Base-by-base conservation (phyloP, 2,888 invertebrate species). In the Uropetala carovei region DNA sequence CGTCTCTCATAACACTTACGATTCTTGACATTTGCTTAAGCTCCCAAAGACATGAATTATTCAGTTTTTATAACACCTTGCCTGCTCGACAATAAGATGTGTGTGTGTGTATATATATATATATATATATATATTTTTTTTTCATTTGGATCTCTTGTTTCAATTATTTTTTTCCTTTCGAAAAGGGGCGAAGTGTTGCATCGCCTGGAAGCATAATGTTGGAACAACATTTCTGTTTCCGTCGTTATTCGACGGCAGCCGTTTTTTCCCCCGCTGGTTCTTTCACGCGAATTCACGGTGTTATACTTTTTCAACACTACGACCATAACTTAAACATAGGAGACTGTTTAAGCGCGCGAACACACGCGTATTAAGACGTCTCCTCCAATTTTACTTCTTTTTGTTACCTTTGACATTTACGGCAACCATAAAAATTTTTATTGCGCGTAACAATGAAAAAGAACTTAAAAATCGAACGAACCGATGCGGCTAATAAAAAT, bases 1-100 rank as follows among this genome's bases (percentile, higher is more conserved):
- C 89, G 89, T 89, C 89, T 89, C 89, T 89, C 64, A 89, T 89
- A 89, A 89, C 89, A 89, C 89, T 89, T 64, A 89, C 89, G 64
- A 64, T 43, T 64, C 89, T 60, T 64, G 89, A 64, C 89, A 89
- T 89, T 89, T 89, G 89, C 68, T 89, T 89, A 89, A 89, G 89
- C 89, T 89, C n/a, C 64, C 86, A 27, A 89, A 89, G n/a, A 43
- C 43, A 89, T 89, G 89, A 89, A 89, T 89, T 64, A 89, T 89
- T 89, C 89, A 89, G 43, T 64, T 89, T 83, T 64, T 68, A 43
- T 43, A 75, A 75, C 75, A 75, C 75, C 75, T 75, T 43, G 43
- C 1, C 75, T 75, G 22, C 75, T 10, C 75, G 75, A 75, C 75
- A 75, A 75, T 75, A 75, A 75, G 75, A 75, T 75, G 27, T 75